Evolutionary conservation across 2,888 invertebrate genomes (phyloP), one percentile per base, ranked within the genome.

Genomic region (Erynnis tages): DNA sequence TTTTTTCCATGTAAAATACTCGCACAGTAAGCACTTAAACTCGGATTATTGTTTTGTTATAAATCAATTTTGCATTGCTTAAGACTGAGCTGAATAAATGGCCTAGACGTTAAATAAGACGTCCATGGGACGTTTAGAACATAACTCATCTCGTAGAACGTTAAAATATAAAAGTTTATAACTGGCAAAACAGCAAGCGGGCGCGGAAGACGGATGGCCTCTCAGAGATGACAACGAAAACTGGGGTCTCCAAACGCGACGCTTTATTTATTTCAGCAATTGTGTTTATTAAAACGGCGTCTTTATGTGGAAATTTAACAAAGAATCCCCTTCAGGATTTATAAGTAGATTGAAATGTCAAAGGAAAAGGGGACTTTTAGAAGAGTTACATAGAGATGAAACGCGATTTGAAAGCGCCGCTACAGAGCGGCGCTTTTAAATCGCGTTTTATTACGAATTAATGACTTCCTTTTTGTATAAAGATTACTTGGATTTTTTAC

Each of bases 151-250:
- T 56, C 32, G 23, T 37, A 45, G 53, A 46, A 55, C 54, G 55
- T 54, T 60, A 54, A 59, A 56, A 59, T 59, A 60, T 61, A 59
- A 53, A 44, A 53, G 56, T 54, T 54, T 55, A 55, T 49, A 53
- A 45, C 47, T 50, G 48, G 40, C 54, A 59, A 58, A 59, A 58
- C 53, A 41, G 58, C 56, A 50, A 55, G 53, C 37, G 57, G 43
- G 41, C 44, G 41, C 44, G 50, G 57, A 74, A 78, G 79, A 79
- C 66, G 64, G 72, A 82, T 78, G 66, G 66, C 61, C 67, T 59
- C 63, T 71, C 59, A 58, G 59, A 67, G 64, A 67, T 69, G 76
- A 73, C 75, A 54, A 49, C 56, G 54, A 55, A 60, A 65, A 60
- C 58, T 11, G 47, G 27, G 17, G 25, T 23, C 45, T 45, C 44